Conservation (phyloP, 1,140 invertebrate species). For the Pararge aegeria region DNA sequence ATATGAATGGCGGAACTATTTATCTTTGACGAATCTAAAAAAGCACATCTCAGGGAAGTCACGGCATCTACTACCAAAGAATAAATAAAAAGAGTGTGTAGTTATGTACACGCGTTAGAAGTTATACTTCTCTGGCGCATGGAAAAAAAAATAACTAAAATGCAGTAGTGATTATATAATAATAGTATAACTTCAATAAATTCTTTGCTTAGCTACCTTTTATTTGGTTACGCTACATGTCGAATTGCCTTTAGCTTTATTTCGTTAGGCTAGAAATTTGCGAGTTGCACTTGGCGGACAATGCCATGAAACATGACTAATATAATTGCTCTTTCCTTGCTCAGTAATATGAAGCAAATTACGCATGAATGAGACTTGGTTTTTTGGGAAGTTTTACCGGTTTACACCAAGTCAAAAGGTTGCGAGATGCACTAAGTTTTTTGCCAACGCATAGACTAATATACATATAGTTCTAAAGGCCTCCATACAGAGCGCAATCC, state of each 20-base stretch:
- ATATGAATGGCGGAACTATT: too few species aligned
- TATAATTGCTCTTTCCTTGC: slow-evolving; percentile 54
- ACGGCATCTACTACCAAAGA: too few species aligned
- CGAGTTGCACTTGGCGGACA: slow-evolving; percentile 49
- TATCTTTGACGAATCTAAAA: too few species aligned
- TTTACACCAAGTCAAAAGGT: slow-evolving; percentile 27
- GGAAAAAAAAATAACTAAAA: too few species aligned
- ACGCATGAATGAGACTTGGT: slow-evolving; percentile 42
- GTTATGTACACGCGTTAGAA: too few species aligned
- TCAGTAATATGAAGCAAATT: slow-evolving; percentile 65
- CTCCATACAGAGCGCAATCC: too few species aligned
- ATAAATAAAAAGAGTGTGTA: too few species aligned
- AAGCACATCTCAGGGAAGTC: too few species aligned
- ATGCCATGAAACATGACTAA: slow-evolving; percentile 59
- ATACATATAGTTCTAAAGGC: slow-evolving; percentile 29
- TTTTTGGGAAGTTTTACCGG: slow-evolving; percentile 49
- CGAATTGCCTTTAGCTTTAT: background rate
- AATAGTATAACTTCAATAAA: too few species aligned
- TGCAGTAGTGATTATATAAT: too few species aligned
- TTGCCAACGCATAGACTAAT: slow-evolving; percentile 25
- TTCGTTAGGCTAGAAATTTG: slow-evolving; percentile 37
- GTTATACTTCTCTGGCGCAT: too few species aligned
- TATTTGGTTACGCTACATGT: background rate
- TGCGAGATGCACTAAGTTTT: slow-evolving; percentile 28
- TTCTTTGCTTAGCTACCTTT: too few species aligned